Conservation (phyloP, 2,113 vertebrate species). For the Chloropsis hardwickii region DNA sequence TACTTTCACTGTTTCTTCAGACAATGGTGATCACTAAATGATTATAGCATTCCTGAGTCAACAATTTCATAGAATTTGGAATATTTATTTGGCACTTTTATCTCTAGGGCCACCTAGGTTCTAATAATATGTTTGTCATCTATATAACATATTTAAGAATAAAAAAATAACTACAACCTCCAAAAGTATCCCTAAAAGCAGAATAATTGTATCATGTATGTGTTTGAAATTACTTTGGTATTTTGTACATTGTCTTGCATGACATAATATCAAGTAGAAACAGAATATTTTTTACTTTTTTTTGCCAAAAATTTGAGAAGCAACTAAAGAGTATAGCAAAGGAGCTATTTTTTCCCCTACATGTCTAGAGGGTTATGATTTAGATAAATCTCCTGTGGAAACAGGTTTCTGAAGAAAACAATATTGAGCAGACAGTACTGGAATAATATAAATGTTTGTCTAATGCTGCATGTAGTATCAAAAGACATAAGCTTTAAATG, state of each 20-base stretch:
- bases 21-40: background rate
- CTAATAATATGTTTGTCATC: background rate
- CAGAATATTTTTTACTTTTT: background rate
- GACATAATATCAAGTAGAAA: background rate
- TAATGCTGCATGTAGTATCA: background rate
- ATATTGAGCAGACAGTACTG: background rate
- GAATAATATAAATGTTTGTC: background rate
- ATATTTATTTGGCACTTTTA: background rate
- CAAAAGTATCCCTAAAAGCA: background rate
- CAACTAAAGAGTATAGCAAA: background rate
- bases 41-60: background rate
- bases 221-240: background rate
- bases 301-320: background rate
- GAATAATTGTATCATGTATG: background rate
- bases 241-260: background rate
- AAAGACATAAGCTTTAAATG: background rate
- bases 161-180: background rate
- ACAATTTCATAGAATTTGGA: background rate
- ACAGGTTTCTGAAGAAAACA: background rate
- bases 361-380: background rate
- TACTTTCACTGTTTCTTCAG: background rate
- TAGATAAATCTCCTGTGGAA: background rate
- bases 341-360: background rate
- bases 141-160: background rate
- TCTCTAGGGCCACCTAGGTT: background rate